Base-by-base conservation (phyloP, 2,888 invertebrate genomes). In the Apotomis betuletana region DNA sequence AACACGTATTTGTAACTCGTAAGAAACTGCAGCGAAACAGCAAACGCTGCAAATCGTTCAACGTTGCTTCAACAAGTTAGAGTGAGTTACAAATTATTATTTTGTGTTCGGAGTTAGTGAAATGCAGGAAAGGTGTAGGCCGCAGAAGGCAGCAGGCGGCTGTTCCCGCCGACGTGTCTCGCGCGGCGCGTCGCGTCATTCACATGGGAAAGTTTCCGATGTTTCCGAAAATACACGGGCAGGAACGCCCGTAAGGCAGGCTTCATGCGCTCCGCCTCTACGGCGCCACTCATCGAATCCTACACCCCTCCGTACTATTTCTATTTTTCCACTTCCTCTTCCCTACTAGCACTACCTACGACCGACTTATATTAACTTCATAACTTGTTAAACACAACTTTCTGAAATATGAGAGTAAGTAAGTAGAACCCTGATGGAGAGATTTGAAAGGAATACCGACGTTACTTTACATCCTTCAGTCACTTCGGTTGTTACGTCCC, bases 341-440 rank as follows among this genome's bases (percentile, higher is more conserved):
- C 87, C 84, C 82, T 83, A 83, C 83, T 85, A 84, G 78, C 80
- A 82, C 79, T 83, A 87, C 81, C 79, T 83, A 87, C 83, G 85
- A 84, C 85, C 83, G 87, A 89, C 89, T 90, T 88, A 85, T 89
- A 90, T 87, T 88, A 90, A 90, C 87, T 89, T 88, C 85, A 87
- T 86, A 90, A 90, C 89, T 90, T 88, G 87, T 90, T 88, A 90
- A 90, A 90, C 84, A 87, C 79, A 89, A 88, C 87, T 88, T 90
- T 87, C 79, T 86, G 87, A 90, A 88, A 89, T 87, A 89, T 86
- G 86, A 89, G 86, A 86, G 49, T 88, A 85, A 85, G 83, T 84
- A 85, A 83, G 82, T 82, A 80, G 82, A 85, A 81, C 83, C 79
- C 81, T 81, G 57, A 67, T 67, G 82, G 82, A 86, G 83, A 86